Conservation (phyloP, 2,797 vertebrate species). For the Melanotaenia parkinsoni region DNA sequence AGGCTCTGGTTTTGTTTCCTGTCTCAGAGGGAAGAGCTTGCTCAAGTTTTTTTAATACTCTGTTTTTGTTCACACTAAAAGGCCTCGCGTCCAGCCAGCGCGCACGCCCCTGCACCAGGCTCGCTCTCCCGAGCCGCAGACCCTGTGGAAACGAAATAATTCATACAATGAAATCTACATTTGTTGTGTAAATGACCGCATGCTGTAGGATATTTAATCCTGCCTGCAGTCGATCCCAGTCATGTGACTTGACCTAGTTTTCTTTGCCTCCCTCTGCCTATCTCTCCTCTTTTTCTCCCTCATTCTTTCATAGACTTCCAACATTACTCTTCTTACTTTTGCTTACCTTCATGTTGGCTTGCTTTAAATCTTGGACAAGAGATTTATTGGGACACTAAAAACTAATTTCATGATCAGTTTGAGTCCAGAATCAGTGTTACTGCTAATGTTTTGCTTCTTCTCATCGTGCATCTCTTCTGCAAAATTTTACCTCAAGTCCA, state of each 20-base stretch:
- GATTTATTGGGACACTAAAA: background rate
- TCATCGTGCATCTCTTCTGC: background rate
- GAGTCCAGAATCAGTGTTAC: slow-evolving; percentile 15
- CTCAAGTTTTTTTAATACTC: slow-evolving; percentile 61
- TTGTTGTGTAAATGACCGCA: slow-evolving; percentile 86
- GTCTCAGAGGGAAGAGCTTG: slow-evolving; percentile 67
- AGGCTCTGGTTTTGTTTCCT: slow-evolving; percentile 65
- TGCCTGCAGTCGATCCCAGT: slow-evolving; percentile 79
- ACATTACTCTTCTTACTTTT: slow-evolving; percentile 22
- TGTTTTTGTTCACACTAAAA: slow-evolving; percentile 61
- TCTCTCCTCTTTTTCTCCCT: slow-evolving; percentile 44
- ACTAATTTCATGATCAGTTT: background rate
- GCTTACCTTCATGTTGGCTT: slow-evolving; percentile 29
- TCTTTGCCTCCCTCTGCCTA: slow-evolving; percentile 58
- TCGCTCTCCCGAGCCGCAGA: slow-evolving; percentile 49
- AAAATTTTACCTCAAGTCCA: background rate
- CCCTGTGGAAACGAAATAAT: slow-evolving; percentile 71
- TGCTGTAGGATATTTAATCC: slow-evolving; percentile 84
- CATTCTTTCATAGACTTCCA: slow-evolving; percentile 43
- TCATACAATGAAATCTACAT: slow-evolving; percentile 78
- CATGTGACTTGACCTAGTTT: slow-evolving; percentile 87
- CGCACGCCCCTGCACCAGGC: slow-evolving; percentile 37
- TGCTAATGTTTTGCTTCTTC: slow-evolving; percentile 19
- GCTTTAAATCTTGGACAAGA: slow-evolving; percentile 29
- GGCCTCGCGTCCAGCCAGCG: slow-evolving; percentile 41